A percentile compares a stretch with the other conserved stretches of the same genome.
These are phyloP conservation scores for Struthio camelus DNA, from an alignment of 2,113 vertebrate species.

Conservation along the genomic window DNA sequence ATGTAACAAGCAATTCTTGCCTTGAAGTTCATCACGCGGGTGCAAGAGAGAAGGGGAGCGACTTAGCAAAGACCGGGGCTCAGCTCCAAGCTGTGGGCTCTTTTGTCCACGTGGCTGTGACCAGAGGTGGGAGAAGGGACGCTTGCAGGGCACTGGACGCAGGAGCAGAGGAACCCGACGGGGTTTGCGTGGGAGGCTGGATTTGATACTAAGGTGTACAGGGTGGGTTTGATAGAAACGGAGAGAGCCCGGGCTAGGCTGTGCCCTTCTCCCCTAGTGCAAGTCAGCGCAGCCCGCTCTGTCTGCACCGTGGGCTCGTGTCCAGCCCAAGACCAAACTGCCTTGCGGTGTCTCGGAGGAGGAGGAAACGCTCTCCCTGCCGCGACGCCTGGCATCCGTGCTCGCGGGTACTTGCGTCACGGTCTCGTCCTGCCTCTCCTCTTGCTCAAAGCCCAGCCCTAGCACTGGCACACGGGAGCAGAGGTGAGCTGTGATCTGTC, in stretches of 20 bases:
- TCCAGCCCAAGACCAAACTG: too few species aligned
- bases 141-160: not conserved
- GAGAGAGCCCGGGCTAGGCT: not conserved
- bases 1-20: not conserved
- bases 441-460: not conserved
- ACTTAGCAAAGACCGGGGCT: too few species aligned
- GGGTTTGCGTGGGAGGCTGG: not conserved
- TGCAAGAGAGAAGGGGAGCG: not conserved
- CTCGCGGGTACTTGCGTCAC: fast-evolving
- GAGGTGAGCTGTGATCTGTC: not conserved
- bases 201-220: too few species aligned
- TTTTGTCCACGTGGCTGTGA: not conserved
- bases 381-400: not conserved
- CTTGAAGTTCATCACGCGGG: not conserved
- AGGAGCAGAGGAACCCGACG: not conserved
- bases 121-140: not conserved
- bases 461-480: not conserved
- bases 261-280: too few species aligned
- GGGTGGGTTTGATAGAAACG: not conserved
- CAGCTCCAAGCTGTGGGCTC: not conserved
- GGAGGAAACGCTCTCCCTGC: not conserved
- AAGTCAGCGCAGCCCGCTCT: too few species aligned
- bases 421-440: not conserved
- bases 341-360: too few species aligned
- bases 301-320: too few species aligned